Evolutionary conservation across 2,797 vertebrate genomes (phyloP).

Genomic region (Denticeps clupeoides): DNA sequence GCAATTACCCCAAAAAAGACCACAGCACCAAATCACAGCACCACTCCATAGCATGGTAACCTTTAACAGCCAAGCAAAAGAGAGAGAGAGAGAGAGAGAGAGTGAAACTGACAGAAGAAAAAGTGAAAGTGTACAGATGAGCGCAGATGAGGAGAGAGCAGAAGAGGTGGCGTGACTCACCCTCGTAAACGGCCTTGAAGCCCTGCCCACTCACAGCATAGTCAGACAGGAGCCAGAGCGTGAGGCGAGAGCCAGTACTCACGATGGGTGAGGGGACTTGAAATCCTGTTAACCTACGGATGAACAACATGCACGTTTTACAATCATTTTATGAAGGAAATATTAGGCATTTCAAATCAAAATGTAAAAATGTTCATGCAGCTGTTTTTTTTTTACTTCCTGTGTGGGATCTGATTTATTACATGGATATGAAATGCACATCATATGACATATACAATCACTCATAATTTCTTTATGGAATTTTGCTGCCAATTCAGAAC

Average conservation of each 20-base stretch:
- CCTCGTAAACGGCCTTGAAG: conserved; percentile 89
- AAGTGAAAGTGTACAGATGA: neutral
- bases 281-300: conserved; percentile 90
- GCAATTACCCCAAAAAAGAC: conserved; percentile 21
- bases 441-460: no score
- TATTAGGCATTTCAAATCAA: no score
- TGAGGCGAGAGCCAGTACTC: conserved; percentile 77
- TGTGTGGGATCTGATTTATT: no score
- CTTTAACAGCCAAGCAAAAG: no score
- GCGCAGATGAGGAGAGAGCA: neutral
- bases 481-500: no score
- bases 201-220: conserved; percentile 96
- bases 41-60: no score
- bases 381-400: no score
- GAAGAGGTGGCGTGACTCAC: conserved; percentile 49
- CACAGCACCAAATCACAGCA: neutral
- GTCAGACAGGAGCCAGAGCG: conserved; percentile 87
- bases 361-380: no score
- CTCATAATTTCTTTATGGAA: no score
- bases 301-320: conserved; percentile 6
- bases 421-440: no score
- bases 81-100: neutral
- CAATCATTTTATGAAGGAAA: no score
- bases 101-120: neutral
- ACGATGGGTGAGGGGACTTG: conserved; percentile 90